phyloP scores from a whole-genome alignment of 2,797 vertebrate species.

The Mus minutoides region DNA sequence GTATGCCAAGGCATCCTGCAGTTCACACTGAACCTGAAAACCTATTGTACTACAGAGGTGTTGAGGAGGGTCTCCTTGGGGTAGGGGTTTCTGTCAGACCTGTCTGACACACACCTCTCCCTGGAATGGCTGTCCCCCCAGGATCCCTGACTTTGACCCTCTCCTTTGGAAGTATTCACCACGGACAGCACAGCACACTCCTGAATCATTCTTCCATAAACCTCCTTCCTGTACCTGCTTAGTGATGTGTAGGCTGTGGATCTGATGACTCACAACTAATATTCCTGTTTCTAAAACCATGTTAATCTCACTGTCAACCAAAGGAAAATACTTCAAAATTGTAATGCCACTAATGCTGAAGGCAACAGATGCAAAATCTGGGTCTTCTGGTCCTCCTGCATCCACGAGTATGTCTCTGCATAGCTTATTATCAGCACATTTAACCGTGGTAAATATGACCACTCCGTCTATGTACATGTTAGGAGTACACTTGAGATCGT shows the following conservation, averaged over 20 bases:
- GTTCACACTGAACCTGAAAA: not conserved
- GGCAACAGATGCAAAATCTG: not conserved
- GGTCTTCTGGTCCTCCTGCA: not conserved
- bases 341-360: not conserved
- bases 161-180: not conserved
- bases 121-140: not conserved
- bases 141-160: not conserved
- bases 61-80: not conserved
- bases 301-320: not conserved
- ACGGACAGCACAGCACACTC: slow-evolving; percentile 8
- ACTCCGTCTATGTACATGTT: not conserved
- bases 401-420: not conserved
- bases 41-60: not conserved
- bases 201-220: not conserved
- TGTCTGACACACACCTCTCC: not conserved
- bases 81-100: not conserved
- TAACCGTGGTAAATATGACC: not conserved
- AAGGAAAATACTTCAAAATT: slow-evolving; percentile 22
- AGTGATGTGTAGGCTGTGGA: not conserved
- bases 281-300: slow-evolving; percentile 30
- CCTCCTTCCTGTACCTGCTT: not conserved
- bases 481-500: not conserved
- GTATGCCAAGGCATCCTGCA: not conserved
- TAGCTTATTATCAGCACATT: not conserved
- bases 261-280: slow-evolving; percentile 30